Evolutionary conservation across 2,888 invertebrate species (phyloP).

Genomic region (Drosophila recens): DNA sequence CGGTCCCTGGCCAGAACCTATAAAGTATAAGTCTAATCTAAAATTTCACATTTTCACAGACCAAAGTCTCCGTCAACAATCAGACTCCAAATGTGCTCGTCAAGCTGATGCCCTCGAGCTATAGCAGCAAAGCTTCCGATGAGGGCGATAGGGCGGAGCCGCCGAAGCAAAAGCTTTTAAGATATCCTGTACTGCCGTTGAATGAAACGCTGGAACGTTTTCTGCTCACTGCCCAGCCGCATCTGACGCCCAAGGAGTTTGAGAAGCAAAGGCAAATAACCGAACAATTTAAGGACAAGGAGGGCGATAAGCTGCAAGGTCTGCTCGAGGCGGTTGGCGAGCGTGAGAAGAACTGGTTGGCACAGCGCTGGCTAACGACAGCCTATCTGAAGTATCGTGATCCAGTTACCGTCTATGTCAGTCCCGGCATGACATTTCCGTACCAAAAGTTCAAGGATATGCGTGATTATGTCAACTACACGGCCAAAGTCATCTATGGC

Average conservation of each 20-base stretch:
- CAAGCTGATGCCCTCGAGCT: constrained; percentile 31
- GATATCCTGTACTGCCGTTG: constrained; percentile 92
- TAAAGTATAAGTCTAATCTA: no score
- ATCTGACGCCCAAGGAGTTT: constrained; percentile 90
- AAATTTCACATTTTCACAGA: constrained; percentile 36
- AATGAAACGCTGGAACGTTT: constrained; percentile 92
- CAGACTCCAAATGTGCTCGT: constrained; percentile 35
- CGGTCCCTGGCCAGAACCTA: no score
- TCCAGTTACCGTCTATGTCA: constrained; percentile 94
- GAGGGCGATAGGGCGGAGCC: constrained; percentile 4
- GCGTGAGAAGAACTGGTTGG: constrained; percentile 92
- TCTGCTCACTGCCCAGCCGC: constrained; percentile 91
- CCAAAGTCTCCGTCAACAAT: constrained; percentile 42
- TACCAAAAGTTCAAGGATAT: constrained; percentile 87
- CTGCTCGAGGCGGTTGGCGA: constrained; percentile 89
- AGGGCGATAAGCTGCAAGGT: constrained; percentile 86
- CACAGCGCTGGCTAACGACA: constrained; percentile 94
- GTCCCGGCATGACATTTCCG: constrained; percentile 94
- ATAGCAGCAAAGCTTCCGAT: constrained; percentile 27
- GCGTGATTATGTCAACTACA: constrained; percentile 88
- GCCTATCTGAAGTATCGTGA: constrained; percentile 94
- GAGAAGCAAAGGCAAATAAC: constrained; percentile 88
- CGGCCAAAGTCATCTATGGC: constrained; percentile 88
- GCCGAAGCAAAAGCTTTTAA: constrained; percentile 87
- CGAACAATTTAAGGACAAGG: constrained; percentile 75